Percentiles rank a stretch among this genome's conserved stretches.
Conservation (phyloP, 2,113 vertebrate species). For the Eubucco bourcierii region DNA sequence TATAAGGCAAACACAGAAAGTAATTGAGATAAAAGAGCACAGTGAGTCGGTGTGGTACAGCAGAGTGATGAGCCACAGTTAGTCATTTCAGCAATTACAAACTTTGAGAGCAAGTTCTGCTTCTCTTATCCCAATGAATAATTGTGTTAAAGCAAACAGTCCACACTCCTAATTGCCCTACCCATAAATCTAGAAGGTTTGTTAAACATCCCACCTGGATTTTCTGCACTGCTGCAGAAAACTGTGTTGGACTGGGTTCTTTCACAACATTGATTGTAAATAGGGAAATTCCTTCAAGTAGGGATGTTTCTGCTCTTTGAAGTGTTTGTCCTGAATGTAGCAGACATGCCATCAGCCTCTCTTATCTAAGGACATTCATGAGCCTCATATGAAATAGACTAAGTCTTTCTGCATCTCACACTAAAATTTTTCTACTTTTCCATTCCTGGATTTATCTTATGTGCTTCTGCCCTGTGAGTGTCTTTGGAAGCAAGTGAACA, state of each 20-base stretch:
- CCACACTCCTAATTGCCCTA: not conserved
- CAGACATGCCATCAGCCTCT: not conserved
- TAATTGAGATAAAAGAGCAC: slow-evolving; percentile 56
- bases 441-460: not conserved
- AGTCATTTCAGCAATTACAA: slow-evolving; percentile 33
- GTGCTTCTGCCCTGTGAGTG: not conserved
- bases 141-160: slow-evolving; percentile 8
- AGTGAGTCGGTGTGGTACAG: slow-evolving; percentile 1
- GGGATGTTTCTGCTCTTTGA: not conserved
- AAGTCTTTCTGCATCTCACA: not conserved
- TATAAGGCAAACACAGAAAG: slow-evolving; percentile 31
- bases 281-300: not conserved
- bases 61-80: slow-evolving; percentile 14
- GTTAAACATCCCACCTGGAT: not conserved
- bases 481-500: not conserved
- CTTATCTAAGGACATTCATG: not conserved
- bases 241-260: not conserved
- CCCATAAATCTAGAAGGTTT: not conserved
- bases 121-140: slow-evolving; percentile 1
- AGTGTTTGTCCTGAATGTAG: not conserved
- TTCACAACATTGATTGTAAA: not conserved
- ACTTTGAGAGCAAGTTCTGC: slow-evolving; percentile 23
- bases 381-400: not conserved
- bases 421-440: not conserved
- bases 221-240: not conserved